Conservation (phyloP, 2,113 vertebrate genomes). For the Regulus satrapa region DNA sequence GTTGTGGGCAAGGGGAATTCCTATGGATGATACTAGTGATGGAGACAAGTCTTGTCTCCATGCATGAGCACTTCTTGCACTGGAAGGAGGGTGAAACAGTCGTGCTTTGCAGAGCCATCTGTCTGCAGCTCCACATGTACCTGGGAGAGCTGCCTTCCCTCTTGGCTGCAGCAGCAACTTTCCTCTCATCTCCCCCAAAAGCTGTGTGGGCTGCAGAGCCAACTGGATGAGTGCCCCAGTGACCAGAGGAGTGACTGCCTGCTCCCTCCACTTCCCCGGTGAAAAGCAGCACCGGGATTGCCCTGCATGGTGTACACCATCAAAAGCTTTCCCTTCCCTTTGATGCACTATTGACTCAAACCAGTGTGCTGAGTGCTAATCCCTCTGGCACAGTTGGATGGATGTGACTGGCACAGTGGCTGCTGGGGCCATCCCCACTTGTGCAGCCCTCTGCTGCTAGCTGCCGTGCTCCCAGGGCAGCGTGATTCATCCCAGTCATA, state of each 20-base stretch:
- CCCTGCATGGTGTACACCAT: background rate
- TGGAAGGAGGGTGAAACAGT: background rate
- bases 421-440: background rate
- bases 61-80: accelerated
- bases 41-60: background rate
- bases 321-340: background rate
- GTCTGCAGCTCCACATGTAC: background rate
- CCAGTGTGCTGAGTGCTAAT: background rate
- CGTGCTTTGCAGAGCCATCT: background rate
- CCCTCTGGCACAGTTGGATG: background rate
- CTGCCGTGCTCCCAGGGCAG: background rate
- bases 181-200: background rate
- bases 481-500: background rate
- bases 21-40: background rate
- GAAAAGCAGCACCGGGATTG: accelerated
- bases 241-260: accelerated
- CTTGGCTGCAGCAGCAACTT: background rate
- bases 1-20: background rate
- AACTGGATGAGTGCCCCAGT: background rate
- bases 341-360: background rate
- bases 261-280: background rate
- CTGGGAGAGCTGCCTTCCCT: background rate
- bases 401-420: accelerated
- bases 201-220: background rate
- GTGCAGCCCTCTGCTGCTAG: background rate